Evolutionary conservation across 2,888 invertebrate genomes (phyloP).

Genomic region (Aporophyla nigra): DNA sequence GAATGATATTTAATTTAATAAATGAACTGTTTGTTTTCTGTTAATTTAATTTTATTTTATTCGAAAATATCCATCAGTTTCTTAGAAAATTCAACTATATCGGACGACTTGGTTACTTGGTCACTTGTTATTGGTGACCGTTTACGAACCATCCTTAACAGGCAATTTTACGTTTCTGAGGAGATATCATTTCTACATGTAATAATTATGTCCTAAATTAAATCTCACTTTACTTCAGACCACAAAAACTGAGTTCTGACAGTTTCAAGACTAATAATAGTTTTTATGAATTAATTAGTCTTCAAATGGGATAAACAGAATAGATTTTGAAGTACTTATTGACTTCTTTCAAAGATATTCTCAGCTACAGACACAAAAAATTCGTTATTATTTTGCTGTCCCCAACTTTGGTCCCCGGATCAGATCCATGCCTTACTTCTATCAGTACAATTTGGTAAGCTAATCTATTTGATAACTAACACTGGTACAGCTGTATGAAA

Average conservation of each 20-base stretch:
- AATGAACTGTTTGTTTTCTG: no score
- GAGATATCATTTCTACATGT: background rate
- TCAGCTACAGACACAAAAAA: constrained; percentile 50
- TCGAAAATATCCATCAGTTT: no score
- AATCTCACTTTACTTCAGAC: background rate
- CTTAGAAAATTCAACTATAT: no score
- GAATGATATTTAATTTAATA: no score
- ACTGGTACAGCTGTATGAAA: constrained; percentile 41
- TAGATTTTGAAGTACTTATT: background rate
- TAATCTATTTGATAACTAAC: constrained; percentile 55
- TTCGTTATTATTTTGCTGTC: constrained; percentile 63
- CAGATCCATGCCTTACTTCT: constrained; percentile 67
- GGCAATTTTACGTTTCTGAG: background rate
- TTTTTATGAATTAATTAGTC: background rate
- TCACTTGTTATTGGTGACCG: no score
- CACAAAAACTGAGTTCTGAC: background rate
- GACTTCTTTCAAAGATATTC: background rate
- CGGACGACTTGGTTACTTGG: no score
- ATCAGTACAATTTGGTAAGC: constrained; percentile 75
- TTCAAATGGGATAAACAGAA: background rate
- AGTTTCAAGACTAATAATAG: background rate
- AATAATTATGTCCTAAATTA: background rate
- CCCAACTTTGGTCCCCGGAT: constrained; percentile 79
- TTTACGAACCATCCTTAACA: background rate
- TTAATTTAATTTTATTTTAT: no score